Evolutionary conservation across 2,113 vertebrate species (phyloP), one percentile per base, ranked within the genome.

Genomic region (Tachysurus vachellii): DNA sequence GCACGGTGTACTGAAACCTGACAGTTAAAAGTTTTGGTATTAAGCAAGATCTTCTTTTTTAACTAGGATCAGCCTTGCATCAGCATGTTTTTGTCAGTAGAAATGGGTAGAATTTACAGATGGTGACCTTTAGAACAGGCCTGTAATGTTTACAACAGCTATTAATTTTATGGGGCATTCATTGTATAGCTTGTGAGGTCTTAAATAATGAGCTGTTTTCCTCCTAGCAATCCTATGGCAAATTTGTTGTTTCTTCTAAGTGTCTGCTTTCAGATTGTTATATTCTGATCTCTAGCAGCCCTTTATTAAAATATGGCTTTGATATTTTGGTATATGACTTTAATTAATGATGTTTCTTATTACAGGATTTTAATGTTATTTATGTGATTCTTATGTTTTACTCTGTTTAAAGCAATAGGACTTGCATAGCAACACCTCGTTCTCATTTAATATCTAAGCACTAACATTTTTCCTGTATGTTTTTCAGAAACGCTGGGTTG

Each of bases 401-500:
- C 31, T 28, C 73, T 73, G 19, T 47, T 19, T 54, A 42, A 28
- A 53, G 21, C 16, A 23, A 26, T 85, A 8, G 70, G 57, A 4
- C 2, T 1, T 70, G 12, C 31, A 61, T 57, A 50, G 16, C 54
- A 75, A 16, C 9, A 53, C 10, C 14, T 59, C 17, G 28, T 85
- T 77, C 12, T 14, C 71, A 61, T 50, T 76, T 82, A 57, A 7
- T 21, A 57, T 36, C n/a, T 57, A 17, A 21, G 16, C 54, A 21
- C 16, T 80, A 57, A 36, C 70, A 4, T 88, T 68, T 79, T 3
- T 85, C 85, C 66, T 86, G 5, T 81, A 1, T 61, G 12, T 82
- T 57, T 64, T 82, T 83, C 89, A 99, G 98, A 99, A 97, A 94
- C 96, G 96, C 19, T 99, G 98, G 98, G 98, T 99, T 47, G 97